Evolutionary conservation across 2,797 vertebrate species (phyloP), one percentile per base, ranked within the genome.

Genomic region (Halcyon leucocephala): DNA sequence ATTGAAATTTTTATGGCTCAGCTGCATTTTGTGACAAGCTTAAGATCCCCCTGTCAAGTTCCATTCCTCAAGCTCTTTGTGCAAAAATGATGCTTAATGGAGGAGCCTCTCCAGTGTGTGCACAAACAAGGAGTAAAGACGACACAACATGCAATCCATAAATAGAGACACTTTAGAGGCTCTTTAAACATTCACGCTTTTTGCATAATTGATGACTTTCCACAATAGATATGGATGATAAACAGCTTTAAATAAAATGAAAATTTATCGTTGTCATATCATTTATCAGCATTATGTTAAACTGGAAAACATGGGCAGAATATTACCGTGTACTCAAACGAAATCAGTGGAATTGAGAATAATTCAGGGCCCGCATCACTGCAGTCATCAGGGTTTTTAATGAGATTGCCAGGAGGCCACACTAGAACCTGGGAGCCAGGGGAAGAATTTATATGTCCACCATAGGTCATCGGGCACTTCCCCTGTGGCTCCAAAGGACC

Each of bases 201-300:
- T 97, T 96, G 91, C 94, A 96, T 97, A 97, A 97, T 96, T 97
- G 79, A 97, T 97, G 84, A 94, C 49, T 96, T 96, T 97, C 90
- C 92, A 86, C 94, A 96, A 97, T 84, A 95, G 94, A 96, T 94
- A 97, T 51, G 78, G 81, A 97, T 95, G 93, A 96, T 96, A 97
- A 97, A 96, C 94, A 96, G 93, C 76, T 94, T 91, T 89, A 97
- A 97, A 95, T 97, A 94, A 97, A 97, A 95, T 72, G 94, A 93
- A 95, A 93, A 97, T 94, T 91, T 97, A 96, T 97, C 8, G 12
- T 72, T 96, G 96, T 91, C 91, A 42, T 86, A 93, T 94, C 67
- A 95, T 91, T 94, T 93, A 95, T 96, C 93, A 90, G 89, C 86
- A 89, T 96, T 95, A 96, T 0, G 2, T 78, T 95, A 90, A 97